These are phyloP conservation scores for Lepidothrix coronata DNA, from an alignment of 2,113 vertebrate species.

Conservation along the genomic window DNA sequence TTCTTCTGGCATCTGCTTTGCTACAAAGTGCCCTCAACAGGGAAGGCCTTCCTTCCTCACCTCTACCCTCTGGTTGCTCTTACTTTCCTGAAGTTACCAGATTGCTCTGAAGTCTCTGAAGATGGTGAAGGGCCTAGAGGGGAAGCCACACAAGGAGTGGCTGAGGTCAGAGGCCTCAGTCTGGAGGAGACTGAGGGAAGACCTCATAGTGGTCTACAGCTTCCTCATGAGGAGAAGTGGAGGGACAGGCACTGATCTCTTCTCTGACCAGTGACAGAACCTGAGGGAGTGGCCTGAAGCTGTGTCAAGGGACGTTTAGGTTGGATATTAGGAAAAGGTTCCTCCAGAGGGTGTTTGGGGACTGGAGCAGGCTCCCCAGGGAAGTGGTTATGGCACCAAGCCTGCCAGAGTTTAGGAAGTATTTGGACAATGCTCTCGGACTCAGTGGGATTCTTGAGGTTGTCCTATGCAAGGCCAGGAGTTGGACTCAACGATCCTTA, in stretches of 20 bases:
- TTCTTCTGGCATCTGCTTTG: not conserved
- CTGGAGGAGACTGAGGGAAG: not conserved
- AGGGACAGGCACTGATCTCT: not conserved
- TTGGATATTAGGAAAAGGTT: not conserved
- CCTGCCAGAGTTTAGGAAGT: not conserved
- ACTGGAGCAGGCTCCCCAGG: not conserved
- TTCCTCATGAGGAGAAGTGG: not conserved
- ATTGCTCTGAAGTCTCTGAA: not conserved
- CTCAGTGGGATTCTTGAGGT: not conserved
- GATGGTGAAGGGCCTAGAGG: not conserved
- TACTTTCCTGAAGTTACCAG: not conserved
- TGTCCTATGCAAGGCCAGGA: not conserved
- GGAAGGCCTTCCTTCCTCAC: not conserved
- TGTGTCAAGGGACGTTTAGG: not conserved
- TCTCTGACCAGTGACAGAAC: not conserved
- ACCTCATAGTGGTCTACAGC: not conserved
- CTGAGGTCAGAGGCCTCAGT: not conserved
- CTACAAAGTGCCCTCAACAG: not conserved
- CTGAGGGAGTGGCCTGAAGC: not conserved
- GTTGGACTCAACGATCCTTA: not conserved
- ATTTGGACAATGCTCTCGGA: not conserved
- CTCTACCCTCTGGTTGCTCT: not conserved
- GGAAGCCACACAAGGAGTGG: not conserved
- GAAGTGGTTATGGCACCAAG: not conserved
- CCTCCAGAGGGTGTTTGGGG: not conserved